Base-by-base conservation (phyloP, 1,140 invertebrate genomes). In the Drosophila orosa region DNA sequence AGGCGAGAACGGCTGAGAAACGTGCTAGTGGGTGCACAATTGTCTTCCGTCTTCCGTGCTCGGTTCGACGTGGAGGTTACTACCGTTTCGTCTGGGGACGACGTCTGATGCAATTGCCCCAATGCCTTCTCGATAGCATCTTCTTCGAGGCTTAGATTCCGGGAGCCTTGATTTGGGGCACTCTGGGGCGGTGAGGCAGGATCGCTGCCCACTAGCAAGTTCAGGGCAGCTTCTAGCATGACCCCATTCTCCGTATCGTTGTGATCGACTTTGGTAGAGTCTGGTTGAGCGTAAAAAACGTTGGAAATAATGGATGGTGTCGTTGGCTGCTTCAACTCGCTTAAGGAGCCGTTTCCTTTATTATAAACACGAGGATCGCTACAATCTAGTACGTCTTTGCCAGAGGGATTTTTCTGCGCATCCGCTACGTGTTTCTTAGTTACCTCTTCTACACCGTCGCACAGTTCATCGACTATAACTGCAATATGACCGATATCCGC, bases 11-110 rank as follows among this genome's bases (percentile, higher is more conserved):
- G 58, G 15, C 35, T 72, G 4, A 86, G 54, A 7, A 72, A 76
- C 9, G 67, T 66, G 55, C 15, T 80, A 3, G n/a, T 29, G 25
- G 25, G 47, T 29, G 25, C n/a, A 17, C 25, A 17, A 48, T 17
- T 74, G 15, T 69, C 7, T 25, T 45, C 52, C 6, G 48, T 27
- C 42, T 72, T 60, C 10, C 10, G 50, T 1, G 56, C 47, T 45
- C 78, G 76, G 54, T 45, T 87, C 1, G 84, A 87, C 9, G 83
- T 89, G 3, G 84, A 87, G 0, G 76, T 89, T 2, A 89, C 83
- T 6, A 63, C 67, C 0, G 84, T 67, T 33, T 87, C 84, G 45
- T 77, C 84, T 15, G 83, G 84, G 2, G 72, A 63, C 8, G 52
- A 55, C 3, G 62, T 48, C 50, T 85, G 83, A 45, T 86, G 75